Evolutionary conservation across 2,113 vertebrate genomes (phyloP), one percentile per base, ranked within the genome.

Genomic region (Petaurus breviceps): DNA sequence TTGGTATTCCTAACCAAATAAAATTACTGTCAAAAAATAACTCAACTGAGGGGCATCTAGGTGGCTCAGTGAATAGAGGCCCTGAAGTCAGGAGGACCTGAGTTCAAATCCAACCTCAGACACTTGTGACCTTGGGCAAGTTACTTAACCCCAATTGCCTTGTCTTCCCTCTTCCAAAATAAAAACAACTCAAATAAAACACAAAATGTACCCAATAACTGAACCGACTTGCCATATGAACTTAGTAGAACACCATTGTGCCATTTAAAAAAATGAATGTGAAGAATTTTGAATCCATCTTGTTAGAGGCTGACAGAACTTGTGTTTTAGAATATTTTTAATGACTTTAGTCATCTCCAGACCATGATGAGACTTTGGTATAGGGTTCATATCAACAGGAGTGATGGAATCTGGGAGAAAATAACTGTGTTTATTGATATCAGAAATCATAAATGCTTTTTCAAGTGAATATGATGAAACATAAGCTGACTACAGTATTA

Each of bases 1-100:
- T 89, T 68, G 14, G 77, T 96, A 93, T 61, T 94, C 90, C 94
- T 94, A 93, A 92, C 93, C 92, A 49, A 47, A 91, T 96, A 97
- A 96, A 97, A 96, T 97, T 61, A 92, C 53, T 92, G 94, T 93
- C 54, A 96, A 91, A 84, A 49, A 77, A 77, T 77, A 77, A 77
- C 16, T 4, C 47, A 49, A 49, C 47, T 49, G 4, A 49, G 47
- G 47, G 47, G 47, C 47, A 49, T 49, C 47, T 49, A 49, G 47
- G 47, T 49, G 47, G 4, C 47, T 49, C 47, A 49, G 47, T 49
- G 47, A 49, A 49, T 49, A 49, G 47, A 49, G 47, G 47, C 47
- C 47, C 47, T 49, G 47, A 49, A 49, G 47, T 49, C 47, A 49
- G 47, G 47, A 49, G 47, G 47, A 49, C 47, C 47, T 49, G 47